Evolutionary conservation across 2,888 invertebrate species (phyloP), one percentile per base, ranked within the genome.

Genomic region (Itoplectis maculator): DNA sequence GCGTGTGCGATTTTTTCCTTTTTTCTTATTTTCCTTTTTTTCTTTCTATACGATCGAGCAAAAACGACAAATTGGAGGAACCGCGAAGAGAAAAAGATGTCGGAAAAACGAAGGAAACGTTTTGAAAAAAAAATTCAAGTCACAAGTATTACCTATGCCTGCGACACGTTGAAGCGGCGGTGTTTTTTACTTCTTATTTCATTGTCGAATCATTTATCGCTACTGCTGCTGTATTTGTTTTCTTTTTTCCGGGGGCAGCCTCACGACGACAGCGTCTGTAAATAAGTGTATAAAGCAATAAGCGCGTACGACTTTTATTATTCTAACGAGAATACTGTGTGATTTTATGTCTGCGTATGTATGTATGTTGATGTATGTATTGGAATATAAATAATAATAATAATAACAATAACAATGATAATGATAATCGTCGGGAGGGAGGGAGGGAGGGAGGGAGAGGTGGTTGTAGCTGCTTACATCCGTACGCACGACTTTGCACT

Each of bases 111-210:
- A 37, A 40, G 45, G 65, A 49, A n/a, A n/a, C n/a, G n/a, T n/a
- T n/a, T 69, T 40, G 9, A 0, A 56, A 40, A 35, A 61, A 70
- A 23, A 35, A 42, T 87, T 88, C 84, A 79, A 87, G 88, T 88
- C 87, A 88, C 84, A 91, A 91, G 90, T 91, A 91, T 91, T 91
- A 91, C 86, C 86, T 88, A 89, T 89, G 89, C 87, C 89, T 88
- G 88, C 88, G 80, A 86, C 87, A 87, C 87, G 77, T 86, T 85
- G 85, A 87, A 70, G 76, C 69, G 84, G 83, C 81, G 85, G 83
- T 51, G 5, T 29, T 69, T 56, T 79, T 74, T 82, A 51, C 69
- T 69, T 77, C 69, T 75, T 76, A 51, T 74, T 66, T n/a, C 23
- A 47, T 61, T 78, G n/a, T 69, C 59, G n/a, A 49, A 40, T 75